phyloP scores from a whole-genome alignment of 2,797 vertebrate species.

The Erethizon dorsatum region DNA sequence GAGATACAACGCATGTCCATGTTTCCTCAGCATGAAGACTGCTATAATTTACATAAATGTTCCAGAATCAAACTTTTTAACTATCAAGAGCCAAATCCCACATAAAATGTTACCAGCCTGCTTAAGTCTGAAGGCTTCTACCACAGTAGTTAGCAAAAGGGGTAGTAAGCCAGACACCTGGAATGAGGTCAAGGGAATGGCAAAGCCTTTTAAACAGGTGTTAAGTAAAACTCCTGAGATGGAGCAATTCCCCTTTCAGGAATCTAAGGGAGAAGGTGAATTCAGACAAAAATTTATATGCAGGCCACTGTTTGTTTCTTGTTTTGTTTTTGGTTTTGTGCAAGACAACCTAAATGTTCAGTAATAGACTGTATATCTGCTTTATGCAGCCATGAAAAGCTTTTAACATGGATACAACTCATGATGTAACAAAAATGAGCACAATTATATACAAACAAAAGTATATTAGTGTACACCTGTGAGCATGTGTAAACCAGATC shows the following conservation, averaged over 20 bases:
- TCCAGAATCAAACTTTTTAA: conserved; percentile 57
- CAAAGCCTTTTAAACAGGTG: background rate
- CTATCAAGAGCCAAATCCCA: conserved; percentile 60
- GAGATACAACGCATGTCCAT: background rate
- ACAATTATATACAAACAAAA: background rate
- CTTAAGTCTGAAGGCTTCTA: background rate
- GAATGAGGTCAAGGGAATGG: background rate
- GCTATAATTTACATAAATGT: background rate
- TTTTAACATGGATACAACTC: background rate
- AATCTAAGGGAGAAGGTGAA: background rate
- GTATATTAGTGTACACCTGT: background rate
- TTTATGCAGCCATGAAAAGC: background rate
- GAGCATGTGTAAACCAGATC: background rate
- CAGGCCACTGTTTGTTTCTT: background rate
- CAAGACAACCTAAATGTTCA: background rate
- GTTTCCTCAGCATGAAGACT: conserved; percentile 25
- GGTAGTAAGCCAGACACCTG: background rate
- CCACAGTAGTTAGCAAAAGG: background rate
- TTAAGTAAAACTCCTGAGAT: conserved; percentile 39
- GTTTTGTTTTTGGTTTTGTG: background rate
- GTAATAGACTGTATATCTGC: background rate
- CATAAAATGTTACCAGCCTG: background rate
- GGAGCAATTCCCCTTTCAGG: background rate
- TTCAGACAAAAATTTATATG: background rate
- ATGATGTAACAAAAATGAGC: background rate